These are phyloP conservation scores for Priapulus caudatus DNA, from an alignment of 2,888 invertebrate genomes.

Conservation along the genomic window DNA sequence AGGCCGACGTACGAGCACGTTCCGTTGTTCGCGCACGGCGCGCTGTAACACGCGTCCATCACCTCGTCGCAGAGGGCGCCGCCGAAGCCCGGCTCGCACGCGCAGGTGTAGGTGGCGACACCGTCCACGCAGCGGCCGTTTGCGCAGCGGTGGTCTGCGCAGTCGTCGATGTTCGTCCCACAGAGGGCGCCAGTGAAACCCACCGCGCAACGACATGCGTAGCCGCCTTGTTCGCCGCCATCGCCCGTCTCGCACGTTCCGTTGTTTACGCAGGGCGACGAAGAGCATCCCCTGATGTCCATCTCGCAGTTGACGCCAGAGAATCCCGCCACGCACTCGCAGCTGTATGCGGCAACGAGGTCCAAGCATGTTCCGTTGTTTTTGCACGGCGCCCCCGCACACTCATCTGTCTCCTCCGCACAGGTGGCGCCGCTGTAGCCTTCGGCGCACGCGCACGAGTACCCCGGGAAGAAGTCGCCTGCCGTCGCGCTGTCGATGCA, in stretches of 20 bases:
- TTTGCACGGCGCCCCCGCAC: slow-evolving; percentile 22
- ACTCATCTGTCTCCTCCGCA: slow-evolving; percentile 21
- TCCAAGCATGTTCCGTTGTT: slow-evolving; percentile 24
- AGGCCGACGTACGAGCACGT: slow-evolving; percentile 26
- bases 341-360: background rate
- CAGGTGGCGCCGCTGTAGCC: background rate
- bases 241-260: background rate
- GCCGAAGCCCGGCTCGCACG: slow-evolving; percentile 25
- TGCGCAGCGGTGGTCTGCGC: slow-evolving; percentile 21
- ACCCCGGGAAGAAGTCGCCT: slow-evolving; percentile 11
- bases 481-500: slow-evolving; percentile 18
- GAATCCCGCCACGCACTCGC: background rate
- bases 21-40: slow-evolving; percentile 29
- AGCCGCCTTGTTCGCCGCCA: slow-evolving; percentile 17
- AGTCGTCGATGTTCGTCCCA: slow-evolving; percentile 26
- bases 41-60: slow-evolving; percentile 26
- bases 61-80: slow-evolving; percentile 24
- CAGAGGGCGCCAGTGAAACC: slow-evolving; percentile 24
- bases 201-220: slow-evolving; percentile 21
- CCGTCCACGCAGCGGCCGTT: slow-evolving; percentile 24
- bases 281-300: background rate
- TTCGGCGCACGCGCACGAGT: slow-evolving; percentile 24
- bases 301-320: background rate
- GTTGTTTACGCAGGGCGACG: background rate
- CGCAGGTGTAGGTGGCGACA: slow-evolving; percentile 22